Evolutionary conservation across 2,113 vertebrate genomes (phyloP).

Genomic region (Macrotus californicus): DNA sequence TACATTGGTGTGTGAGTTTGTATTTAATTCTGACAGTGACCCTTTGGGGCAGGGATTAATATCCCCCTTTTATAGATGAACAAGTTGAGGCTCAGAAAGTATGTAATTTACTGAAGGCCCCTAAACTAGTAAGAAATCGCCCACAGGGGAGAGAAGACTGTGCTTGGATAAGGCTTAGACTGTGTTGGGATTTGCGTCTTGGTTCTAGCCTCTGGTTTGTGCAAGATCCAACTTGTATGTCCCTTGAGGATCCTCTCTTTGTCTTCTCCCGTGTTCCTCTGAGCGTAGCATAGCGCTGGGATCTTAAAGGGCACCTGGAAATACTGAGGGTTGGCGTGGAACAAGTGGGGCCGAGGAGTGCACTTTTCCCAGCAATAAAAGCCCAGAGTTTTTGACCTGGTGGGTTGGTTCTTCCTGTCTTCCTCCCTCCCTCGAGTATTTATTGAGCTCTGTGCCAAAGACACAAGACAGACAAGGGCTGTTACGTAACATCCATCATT

Average conservation of each 20-base stretch:
- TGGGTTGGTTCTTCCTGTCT: background rate
- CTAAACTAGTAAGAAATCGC: background rate
- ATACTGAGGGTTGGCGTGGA: background rate
- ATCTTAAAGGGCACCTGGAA: background rate
- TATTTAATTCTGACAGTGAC: conserved; percentile 2
- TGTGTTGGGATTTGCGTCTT: background rate
- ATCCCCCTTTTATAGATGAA: background rate
- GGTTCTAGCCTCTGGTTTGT: background rate
- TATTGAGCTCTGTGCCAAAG: background rate
- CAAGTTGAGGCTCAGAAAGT: background rate
- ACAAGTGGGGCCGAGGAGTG: background rate
- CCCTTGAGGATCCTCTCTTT: background rate
- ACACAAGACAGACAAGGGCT: background rate
- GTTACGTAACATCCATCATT: background rate
- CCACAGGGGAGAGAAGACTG: background rate
- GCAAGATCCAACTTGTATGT: background rate
- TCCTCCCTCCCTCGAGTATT: background rate
- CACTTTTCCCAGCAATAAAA: background rate
- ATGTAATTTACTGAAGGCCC: background rate
- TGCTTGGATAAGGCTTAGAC: background rate
- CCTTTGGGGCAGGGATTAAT: background rate
- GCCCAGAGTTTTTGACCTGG: background rate
- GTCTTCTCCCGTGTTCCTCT: background rate
- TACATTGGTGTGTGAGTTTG: background rate
- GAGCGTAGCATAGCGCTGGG: background rate